Percentiles rank a stretch among this genome's conserved stretches.
Conservation (phyloP, 1,140 invertebrate genomes). For the Eciton burchellii region DNA sequence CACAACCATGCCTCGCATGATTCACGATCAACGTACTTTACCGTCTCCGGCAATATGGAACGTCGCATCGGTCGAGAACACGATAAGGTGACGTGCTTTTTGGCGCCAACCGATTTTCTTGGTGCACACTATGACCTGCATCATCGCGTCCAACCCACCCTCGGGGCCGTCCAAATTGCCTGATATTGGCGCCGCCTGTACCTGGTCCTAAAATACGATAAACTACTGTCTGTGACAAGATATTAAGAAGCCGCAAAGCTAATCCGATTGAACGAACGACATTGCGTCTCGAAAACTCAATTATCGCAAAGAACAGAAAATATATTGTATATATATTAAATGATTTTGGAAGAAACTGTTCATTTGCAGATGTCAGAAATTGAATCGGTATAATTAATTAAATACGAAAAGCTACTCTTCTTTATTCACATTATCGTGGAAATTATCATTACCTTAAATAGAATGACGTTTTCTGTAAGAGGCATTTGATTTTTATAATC, state of each 20-base stretch:
- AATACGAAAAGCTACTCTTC: too few relatives aligned
- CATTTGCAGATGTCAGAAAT: not conserved
- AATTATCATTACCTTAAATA: conserved; percentile 86
- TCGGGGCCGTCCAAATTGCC: conserved; percentile 91
- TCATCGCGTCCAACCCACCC: conserved; percentile 92
- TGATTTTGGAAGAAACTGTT: not conserved
- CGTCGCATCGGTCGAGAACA: conserved; percentile 88
- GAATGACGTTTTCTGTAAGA: conserved; percentile 87
- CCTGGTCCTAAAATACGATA: conserved; percentile 76
- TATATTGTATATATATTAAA: not conserved
- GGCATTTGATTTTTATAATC: conserved; percentile 90
- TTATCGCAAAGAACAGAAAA: not conserved
- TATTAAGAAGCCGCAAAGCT: not conserved
- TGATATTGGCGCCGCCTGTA: conserved; percentile 87
- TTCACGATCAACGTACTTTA: conserved; percentile 81
- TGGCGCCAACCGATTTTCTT: conserved; percentile 88
- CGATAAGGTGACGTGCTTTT: conserved; percentile 87
- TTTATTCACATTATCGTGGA: not conserved
- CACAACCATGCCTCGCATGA: not conserved
- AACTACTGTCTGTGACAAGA: not conserved
- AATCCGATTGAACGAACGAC: not conserved
- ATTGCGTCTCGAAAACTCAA: too few relatives aligned
- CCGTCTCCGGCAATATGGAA: conserved; percentile 90
- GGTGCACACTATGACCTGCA: conserved; percentile 90
- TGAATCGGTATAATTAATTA: too few relatives aligned